Base-by-base conservation (phyloP, 2,113 vertebrate genomes). In the Nannospalax galili region DNA sequence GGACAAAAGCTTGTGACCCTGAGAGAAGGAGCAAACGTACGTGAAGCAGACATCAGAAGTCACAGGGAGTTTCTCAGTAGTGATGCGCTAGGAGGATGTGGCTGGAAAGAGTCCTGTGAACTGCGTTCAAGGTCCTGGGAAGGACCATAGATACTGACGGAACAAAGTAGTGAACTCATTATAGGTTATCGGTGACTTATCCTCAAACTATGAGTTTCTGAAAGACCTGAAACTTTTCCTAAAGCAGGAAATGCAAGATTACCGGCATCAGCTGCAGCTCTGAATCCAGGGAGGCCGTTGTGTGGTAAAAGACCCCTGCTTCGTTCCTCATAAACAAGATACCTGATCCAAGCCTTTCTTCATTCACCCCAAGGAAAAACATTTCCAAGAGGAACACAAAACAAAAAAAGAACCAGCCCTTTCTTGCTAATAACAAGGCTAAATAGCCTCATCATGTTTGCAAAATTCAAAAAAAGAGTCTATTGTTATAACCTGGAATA, bases 1-100 rank as follows among this genome's bases (percentile, higher is more conserved):
- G 95, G 72, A 88, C 26, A 81, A 93, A 92, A 79, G 37, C 15
- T 52, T 42, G 7, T 65, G 81, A 88, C 67, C 42, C 84, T 45
- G 30, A 89, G n/a, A 84, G 58, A 80, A 90, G 32, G 19, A 65
- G 2, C 4, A 48, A 73, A 20, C 28, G 65, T 65, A 64, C 5
- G 7, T 26, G 73, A 90, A 84, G 42, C 10, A 40, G 58, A 42
- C 10, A 64, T 70, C 35, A 65, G 74, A 91, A 94, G n/a, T 78
- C n/a, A 75, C 32, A 81, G 70, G 5, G 16, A 60, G 16, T 79
- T 93, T 92, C 84, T 45, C 67, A 94, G 64, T 35, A 60, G 45
- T 12, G 5, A 7, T 42, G 3, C 2, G 26, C 45, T 48, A 64
- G 73, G 12, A 70, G 73, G 12, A 70, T 3, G 37, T 28, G 30